phyloP scores from a whole-genome alignment of 2,888 invertebrate species.

The Mamestra brassicae region DNA sequence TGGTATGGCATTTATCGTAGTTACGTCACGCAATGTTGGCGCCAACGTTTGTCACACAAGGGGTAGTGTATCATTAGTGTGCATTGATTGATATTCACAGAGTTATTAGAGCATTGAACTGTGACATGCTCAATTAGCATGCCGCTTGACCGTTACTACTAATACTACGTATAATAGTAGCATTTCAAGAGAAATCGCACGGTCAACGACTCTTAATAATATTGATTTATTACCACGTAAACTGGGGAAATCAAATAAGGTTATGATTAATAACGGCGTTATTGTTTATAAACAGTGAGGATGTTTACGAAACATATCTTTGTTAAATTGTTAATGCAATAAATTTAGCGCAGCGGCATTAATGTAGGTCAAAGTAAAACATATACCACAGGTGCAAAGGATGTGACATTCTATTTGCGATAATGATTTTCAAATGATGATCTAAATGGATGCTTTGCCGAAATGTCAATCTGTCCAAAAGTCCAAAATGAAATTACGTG shows the following conservation, averaged over 20 bases:
- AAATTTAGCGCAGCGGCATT: background rate
- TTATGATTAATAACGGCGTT: slow-evolving; percentile 1
- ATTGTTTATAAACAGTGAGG: slow-evolving; percentile 5
- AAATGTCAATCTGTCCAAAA: too few species aligned
- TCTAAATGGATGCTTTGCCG: too few species aligned
- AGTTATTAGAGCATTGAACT: slow-evolving; percentile 86
- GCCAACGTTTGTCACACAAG: slow-evolving; percentile 45
- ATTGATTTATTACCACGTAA: slow-evolving; percentile 7
- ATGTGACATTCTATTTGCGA: background rate
- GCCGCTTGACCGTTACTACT: slow-evolving; percentile 72
- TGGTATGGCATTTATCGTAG: background rate
- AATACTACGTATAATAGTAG: background rate
- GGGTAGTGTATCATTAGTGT: slow-evolving; percentile 54
- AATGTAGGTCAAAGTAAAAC: background rate
- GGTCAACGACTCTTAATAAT: slow-evolving; percentile 54
- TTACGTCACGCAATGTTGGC: slow-evolving; percentile 29
- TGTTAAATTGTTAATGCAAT: background rate
- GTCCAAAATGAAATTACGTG: too few species aligned
- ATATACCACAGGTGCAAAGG: background rate
- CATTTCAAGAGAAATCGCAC: slow-evolving; percentile 74
- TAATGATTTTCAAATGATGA: too few species aligned
- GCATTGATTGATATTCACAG: slow-evolving; percentile 70
- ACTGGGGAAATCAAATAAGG: slow-evolving; percentile 33
- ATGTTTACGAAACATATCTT: background rate
- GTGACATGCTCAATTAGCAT: slow-evolving; percentile 81